Base-by-base conservation (phyloP, 1,140 invertebrate genomes). In the Argopecten irradians region DNA sequence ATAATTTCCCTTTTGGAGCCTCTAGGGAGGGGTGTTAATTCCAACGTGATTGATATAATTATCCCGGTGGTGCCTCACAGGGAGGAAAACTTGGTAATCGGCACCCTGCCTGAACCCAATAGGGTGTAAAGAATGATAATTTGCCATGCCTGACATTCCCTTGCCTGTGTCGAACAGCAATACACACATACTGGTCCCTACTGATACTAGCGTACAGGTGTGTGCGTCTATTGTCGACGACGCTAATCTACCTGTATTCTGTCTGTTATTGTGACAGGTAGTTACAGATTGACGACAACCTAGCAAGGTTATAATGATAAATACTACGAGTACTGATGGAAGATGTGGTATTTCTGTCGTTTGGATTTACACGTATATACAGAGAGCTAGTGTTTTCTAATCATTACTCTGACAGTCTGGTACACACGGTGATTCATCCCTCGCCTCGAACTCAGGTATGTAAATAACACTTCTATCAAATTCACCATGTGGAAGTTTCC, bases 91-190 rank as follows among this genome's bases (percentile, higher is more conserved):
- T n/a, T 71, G 22, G 16, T 71, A 71, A 71, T 71, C 55, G 28
- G 1, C 55, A 71, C 55, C 55, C 55, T n/a, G 55, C 55, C 55
- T 71, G 55, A 71, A 71, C 55, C 55, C 55, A 28, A 71, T n/a
- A 71, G 55, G 55, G 55, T 71, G 28, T 28, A 71, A 71, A 71
- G 55, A 71, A 71, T 71, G 55, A 71, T 71, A 71, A 71, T 71
- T 71, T 71, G 55, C 55, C 55, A 71, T 71, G 55, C 55, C 28
- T 71, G n/a, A 71, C 22, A 71, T 71, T 71, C 55, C 16, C 55
- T 11, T 13, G 7, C 3, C 1, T 11, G 22, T 71, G 11, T 71
- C 13, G 43, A 71, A 71, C 55, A 71, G 8, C 55, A 71, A 71
- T 71, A 71, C 55, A 71, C 55, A 71, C n/a, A 16, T 16, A 3